Base-by-base conservation (phyloP, 2,113 vertebrate species). In the Xenus cinereus region DNA sequence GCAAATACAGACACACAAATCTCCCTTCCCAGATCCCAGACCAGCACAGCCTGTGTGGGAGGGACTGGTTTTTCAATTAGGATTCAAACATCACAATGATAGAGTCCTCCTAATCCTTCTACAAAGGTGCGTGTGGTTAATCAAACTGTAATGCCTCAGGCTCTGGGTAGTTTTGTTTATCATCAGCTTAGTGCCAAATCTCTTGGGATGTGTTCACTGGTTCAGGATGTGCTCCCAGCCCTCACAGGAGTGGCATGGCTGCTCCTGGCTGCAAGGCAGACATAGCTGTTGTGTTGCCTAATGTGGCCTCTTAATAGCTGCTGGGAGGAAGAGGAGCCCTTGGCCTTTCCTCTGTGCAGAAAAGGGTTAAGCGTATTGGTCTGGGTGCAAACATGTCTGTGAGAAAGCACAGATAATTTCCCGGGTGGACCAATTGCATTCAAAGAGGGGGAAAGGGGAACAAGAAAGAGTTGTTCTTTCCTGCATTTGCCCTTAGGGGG, bases 31-130 rank as follows among this genome's bases (percentile, higher is more conserved):
- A 64, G 7, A 37, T 21, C 43, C 63, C 82, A 67, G 32, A 51
- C 3, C 7, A 82, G 59, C 28, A 39, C 59, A 32, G 23, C 7
- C 5, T 46, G 7, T 84, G 15, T 12, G 33, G 35, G 21, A 87
- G 56, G 67, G 78, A 51, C 41, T 14, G 88, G 18, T 89, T 98
- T 97, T 97, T 96, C 94, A 81, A 87, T 97, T 94, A 96, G 84
- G 68, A 88, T 91, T 97, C 84, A 90, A 72, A 83, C 71, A 7
- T 67, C 83, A 53, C 68, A 72, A 26, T n/a, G 51, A 92, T 64
- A 86, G 66, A 95, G 69, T 88, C 46, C 20, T 80, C 43, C 76
- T 97, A 95, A 98, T 95, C 96, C 92, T 95, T 86, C 72, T 41
- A 91, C 89, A 90, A 95, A 97, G 87, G 32, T 84, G 37, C 5